These are phyloP conservation scores for Penelope pileata DNA, from an alignment of 2,113 vertebrate genomes.

Conservation along the genomic window DNA sequence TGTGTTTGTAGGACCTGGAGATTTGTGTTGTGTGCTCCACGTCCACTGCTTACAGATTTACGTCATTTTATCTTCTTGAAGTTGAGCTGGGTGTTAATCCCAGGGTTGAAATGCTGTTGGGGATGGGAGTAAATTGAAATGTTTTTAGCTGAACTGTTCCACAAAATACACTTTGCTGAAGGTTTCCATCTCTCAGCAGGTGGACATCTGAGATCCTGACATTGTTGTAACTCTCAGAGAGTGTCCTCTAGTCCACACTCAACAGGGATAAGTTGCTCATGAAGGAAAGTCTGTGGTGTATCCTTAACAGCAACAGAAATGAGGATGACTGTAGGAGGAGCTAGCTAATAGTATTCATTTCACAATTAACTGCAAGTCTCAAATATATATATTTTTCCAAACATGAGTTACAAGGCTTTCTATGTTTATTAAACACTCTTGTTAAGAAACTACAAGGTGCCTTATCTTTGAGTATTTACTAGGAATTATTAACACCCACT, in stretches of 20 bases:
- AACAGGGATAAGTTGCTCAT: neutral
- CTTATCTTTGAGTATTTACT: neutral
- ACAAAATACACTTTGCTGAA: neutral
- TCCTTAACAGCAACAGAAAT: neutral
- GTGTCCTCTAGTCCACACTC: neutral
- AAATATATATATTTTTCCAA: neutral
- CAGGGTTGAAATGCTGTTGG: neutral
- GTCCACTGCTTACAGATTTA: neutral
- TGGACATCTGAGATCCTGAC: neutral
- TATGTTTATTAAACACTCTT: neutral
- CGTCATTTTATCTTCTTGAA: fast-evolving
- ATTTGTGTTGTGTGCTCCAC: neutral
- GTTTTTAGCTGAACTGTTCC: neutral
- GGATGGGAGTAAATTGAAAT: neutral
- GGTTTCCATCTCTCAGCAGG: neutral
- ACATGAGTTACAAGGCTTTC: neutral
- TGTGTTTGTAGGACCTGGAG: neutral
- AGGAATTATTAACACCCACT: neutral
- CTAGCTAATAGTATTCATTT: fast-evolving
- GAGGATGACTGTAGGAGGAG: neutral
- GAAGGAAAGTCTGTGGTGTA: neutral
- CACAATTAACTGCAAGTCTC: neutral
- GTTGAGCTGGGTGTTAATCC: neutral
- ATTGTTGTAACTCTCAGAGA: neutral
- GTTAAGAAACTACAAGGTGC: neutral